Conservation (phyloP, 2,888 invertebrate genomes). For the Polymixis flavicincta region DNA sequence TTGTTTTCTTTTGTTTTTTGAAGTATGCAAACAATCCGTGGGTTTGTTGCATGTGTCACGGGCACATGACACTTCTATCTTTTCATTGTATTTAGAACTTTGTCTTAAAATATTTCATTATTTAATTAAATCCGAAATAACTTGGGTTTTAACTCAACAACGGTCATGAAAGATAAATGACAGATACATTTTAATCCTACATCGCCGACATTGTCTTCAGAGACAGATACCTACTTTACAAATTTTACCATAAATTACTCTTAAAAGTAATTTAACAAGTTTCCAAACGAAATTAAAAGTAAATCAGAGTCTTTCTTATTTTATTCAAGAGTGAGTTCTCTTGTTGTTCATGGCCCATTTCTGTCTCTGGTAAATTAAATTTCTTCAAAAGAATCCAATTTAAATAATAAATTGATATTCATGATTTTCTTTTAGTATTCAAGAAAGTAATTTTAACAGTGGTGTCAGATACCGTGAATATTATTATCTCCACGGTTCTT, state of each 20-base stretch:
- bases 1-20: background rate
- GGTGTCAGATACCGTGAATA: constrained; percentile 18
- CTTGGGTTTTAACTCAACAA: constrained; percentile 2
- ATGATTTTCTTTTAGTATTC: constrained; percentile 31
- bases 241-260: constrained; percentile 52
- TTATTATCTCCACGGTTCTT: constrained; percentile 3
- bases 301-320: constrained; percentile 59
- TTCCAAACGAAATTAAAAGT: constrained; percentile 53
- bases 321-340: constrained; percentile 51
- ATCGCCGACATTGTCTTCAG: constrained; percentile 31
- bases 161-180: constrained; percentile 16
- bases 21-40: background rate
- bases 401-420: constrained; percentile 56
- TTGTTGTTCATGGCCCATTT: constrained; percentile 48
- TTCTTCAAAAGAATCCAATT: constrained; percentile 56
- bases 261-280: constrained; percentile 54
- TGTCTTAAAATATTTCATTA: background rate
- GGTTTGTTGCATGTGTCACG: background rate
- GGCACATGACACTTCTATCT: background rate
- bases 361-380: constrained; percentile 54
- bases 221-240: constrained; percentile 41
- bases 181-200: constrained; percentile 28
- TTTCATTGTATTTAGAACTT: background rate
- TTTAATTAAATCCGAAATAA: constrained; percentile 6
- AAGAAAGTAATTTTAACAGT: constrained; percentile 35